phyloP scores from a whole-genome alignment of 2,888 invertebrate species.

The Blomia tropicalis region DNA sequence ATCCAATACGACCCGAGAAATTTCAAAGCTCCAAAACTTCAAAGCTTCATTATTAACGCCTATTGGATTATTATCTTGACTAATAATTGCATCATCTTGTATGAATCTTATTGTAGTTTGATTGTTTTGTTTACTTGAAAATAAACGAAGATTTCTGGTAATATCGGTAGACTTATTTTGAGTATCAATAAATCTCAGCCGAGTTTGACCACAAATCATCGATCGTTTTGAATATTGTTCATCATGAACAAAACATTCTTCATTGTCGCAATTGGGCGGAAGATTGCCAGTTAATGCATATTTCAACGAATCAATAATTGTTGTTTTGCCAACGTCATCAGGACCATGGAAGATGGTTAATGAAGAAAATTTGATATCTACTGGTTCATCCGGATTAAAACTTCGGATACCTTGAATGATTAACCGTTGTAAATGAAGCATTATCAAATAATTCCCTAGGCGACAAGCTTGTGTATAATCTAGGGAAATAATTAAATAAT shows the following conservation, averaged over 20 bases:
- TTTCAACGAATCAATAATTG: slow-evolving; percentile 83
- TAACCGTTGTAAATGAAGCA: slow-evolving; percentile 63
- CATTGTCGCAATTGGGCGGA: slow-evolving; percentile 61
- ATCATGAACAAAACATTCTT: slow-evolving; percentile 68
- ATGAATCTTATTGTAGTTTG: slow-evolving; percentile 43
- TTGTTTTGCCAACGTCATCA: slow-evolving; percentile 84
- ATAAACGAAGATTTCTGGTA: slow-evolving; percentile 50
- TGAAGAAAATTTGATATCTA: slow-evolving; percentile 58
- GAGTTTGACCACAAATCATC: slow-evolving; percentile 36
- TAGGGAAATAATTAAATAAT: too few relatives aligned
- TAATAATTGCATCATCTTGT: slow-evolving; percentile 51
- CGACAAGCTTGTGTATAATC: too few relatives aligned
- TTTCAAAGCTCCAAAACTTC: slow-evolving; percentile 54
- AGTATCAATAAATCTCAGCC: slow-evolving; percentile 44
- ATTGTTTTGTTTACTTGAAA: slow-evolving; percentile 37
- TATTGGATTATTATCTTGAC: slow-evolving; percentile 31
- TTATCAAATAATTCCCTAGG: too few relatives aligned
- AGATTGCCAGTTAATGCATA: slow-evolving; percentile 77
- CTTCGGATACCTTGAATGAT: slow-evolving; percentile 75
- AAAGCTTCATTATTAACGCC: slow-evolving; percentile 59
- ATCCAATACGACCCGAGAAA: slow-evolving; percentile 81
- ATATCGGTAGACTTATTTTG: slow-evolving; percentile 49
- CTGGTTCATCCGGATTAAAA: slow-evolving; percentile 58
- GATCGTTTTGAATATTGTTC: slow-evolving; percentile 46
- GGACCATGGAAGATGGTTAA: slow-evolving; percentile 85